These are phyloP conservation scores for Anastrepha ludens DNA, from an alignment of 1,140 invertebrate species.

Conservation along the genomic window DNA sequence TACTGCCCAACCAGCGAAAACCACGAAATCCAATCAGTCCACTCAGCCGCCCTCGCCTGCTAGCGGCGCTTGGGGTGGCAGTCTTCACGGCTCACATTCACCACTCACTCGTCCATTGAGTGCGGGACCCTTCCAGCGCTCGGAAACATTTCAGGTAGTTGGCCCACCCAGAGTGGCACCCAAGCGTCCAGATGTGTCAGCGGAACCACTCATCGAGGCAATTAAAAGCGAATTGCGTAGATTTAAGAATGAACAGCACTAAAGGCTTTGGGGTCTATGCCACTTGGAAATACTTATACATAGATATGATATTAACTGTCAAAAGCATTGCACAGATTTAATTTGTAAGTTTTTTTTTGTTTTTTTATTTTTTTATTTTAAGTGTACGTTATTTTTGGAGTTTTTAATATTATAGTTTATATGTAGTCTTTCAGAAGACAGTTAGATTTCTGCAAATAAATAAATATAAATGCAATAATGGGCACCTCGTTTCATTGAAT, in stretches of 20 bases:
- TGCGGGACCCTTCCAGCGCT: slow-evolving; percentile 79
- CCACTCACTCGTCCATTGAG: slow-evolving; percentile 75
- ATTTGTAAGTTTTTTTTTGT: background rate
- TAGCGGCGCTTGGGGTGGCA: slow-evolving; percentile 70
- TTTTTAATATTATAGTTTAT: background rate
- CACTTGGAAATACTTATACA: background rate
- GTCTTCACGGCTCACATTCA: slow-evolving; percentile 67
- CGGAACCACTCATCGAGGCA: slow-evolving; percentile 79
- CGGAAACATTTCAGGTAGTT: slow-evolving; percentile 64
- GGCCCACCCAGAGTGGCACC: slow-evolving; percentile 6
- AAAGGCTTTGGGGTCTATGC: background rate
- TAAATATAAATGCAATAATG: background rate
- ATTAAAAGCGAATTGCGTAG: slow-evolving; percentile 79
- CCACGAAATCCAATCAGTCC: slow-evolving; percentile 66
- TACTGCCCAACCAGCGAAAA: slow-evolving; percentile 71
- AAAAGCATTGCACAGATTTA: slow-evolving; percentile 3
- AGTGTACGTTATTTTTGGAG: background rate
- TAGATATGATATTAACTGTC: background rate
- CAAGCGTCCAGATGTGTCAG: slow-evolving; percentile 61
- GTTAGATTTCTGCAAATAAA: background rate
- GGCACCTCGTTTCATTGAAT: no score
- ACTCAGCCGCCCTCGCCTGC: slow-evolving; percentile 71
- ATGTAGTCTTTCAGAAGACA: background rate
- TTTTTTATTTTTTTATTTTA: background rate
- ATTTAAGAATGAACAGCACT: slow-evolving; percentile 69